A percentile compares a stretch with the other conserved stretches of the same genome.
Conservation (phyloP, 2,113 vertebrate species). For the Phylloscopus whistleri region DNA sequence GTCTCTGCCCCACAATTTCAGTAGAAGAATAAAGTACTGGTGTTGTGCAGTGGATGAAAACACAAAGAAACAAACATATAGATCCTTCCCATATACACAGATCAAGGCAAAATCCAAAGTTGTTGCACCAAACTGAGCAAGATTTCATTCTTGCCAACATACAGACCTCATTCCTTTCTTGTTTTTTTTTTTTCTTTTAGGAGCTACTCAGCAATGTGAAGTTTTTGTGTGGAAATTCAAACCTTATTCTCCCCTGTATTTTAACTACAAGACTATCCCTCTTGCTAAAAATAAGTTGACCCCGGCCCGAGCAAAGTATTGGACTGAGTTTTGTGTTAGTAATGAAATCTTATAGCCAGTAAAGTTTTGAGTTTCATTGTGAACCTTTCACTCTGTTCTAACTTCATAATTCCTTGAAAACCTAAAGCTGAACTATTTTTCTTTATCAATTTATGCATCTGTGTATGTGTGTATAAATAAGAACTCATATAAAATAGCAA, state of each 20-base stretch:
- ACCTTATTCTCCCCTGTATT: neutral
- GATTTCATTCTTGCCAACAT: neutral
- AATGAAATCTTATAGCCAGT: conserved; percentile 38
- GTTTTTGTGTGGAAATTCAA: neutral
- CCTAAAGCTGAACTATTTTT: neutral
- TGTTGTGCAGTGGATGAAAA: neutral
- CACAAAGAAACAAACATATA: neutral
- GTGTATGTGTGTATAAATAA: neutral
- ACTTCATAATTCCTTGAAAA: conserved; percentile 50
- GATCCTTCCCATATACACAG: neutral
- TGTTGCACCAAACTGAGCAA: neutral
- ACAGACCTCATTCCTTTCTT: neutral
- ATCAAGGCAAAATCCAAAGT: neutral
- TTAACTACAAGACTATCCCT: neutral
- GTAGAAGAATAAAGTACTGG: neutral
- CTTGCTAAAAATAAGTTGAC: conserved; percentile 50
- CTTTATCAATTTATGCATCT: conserved; percentile 24
- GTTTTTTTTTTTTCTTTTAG: neutral
- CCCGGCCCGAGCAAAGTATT: neutral
- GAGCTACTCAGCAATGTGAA: neutral
- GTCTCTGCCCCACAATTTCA: neutral
- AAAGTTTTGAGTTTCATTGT: conserved; percentile 36
- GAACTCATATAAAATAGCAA: neutral
- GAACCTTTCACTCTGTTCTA: conserved; percentile 25
- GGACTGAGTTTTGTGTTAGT: conserved; percentile 27